A percentile compares a stretch with the other conserved stretches of the same genome.
Conservation (phyloP, 2,888 invertebrate genomes). For the Sipha maydis region DNA sequence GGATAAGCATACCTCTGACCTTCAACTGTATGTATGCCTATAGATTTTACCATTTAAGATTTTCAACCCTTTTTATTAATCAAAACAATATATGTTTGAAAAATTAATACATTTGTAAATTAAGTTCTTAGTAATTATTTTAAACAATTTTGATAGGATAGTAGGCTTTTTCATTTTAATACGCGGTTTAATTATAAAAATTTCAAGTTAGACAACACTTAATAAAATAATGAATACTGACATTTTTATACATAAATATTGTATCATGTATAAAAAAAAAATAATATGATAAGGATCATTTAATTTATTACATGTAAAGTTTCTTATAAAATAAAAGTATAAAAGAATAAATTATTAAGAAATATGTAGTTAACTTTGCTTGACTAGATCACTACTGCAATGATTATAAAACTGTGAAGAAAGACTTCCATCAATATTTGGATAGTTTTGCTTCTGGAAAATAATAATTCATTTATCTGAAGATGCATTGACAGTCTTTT, state of each 20-base stretch:
- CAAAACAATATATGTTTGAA: too few relatives aligned
- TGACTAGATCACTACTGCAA: slow-evolving; percentile 32
- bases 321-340: slow-evolving; percentile 22
- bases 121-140: too few relatives aligned
- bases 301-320: background rate
- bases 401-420: background rate
- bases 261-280: background rate
- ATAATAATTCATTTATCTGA: slow-evolving; percentile 9
- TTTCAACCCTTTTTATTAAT: too few relatives aligned
- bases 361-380: background rate
- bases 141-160: too few relatives aligned
- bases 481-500: background rate
- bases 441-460: background rate
- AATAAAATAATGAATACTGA: too few relatives aligned
- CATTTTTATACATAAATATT: background rate
- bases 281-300: background rate
- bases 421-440: background rate
- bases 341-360: background rate
- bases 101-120: too few relatives aligned
- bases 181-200: too few relatives aligned
- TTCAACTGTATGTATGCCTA: too few relatives aligned
- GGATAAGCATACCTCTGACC: too few relatives aligned
- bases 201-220: too few relatives aligned
- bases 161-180: too few relatives aligned
- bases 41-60: too few relatives aligned